phyloP scores from a whole-genome alignment of 2,888 invertebrate genomes.

The Aphodius sticticus region DNA sequence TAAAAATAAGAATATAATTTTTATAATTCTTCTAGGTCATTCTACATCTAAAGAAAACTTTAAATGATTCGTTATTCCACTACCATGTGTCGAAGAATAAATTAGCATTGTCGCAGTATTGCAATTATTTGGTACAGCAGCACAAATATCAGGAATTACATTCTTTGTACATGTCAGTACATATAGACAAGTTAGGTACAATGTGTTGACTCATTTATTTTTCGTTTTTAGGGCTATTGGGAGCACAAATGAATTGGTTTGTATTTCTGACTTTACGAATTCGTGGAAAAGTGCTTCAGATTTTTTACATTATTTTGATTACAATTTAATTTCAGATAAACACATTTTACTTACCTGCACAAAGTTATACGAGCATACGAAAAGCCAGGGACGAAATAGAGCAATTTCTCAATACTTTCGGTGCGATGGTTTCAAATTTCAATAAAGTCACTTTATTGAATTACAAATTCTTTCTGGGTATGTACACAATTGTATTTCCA shows the following conservation, averaged over 20 bases:
- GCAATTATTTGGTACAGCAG: conserved; percentile 74
- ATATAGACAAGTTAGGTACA: conserved; percentile 25
- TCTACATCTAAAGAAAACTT: conserved; percentile 76
- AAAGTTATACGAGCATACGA: conserved; percentile 46
- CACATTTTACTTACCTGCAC: conserved; percentile 50
- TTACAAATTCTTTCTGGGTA: conserved; percentile 50
- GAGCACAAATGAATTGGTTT: conserved; percentile 50
- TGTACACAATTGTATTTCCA: conserved; percentile 29
- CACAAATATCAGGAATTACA: conserved; percentile 73
- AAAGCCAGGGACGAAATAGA: conserved; percentile 46
- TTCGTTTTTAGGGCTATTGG: conserved; percentile 52
- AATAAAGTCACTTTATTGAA: conserved; percentile 48
- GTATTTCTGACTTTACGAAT: conserved; percentile 6
- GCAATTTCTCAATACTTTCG: conserved; percentile 48
- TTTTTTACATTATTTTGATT: conserved; percentile 31
- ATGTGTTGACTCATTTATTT: conserved; percentile 27
- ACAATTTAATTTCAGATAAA: conserved; percentile 46
- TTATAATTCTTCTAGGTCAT: conserved; percentile 64
- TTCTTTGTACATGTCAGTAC: conserved; percentile 76
- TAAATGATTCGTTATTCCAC: conserved; percentile 76
- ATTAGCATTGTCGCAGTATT: conserved; percentile 76
- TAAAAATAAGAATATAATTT: too few relatives aligned
- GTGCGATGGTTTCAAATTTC: conserved; percentile 46
- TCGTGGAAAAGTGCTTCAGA: background rate
- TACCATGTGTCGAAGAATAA: conserved; percentile 74